Base-by-base conservation (phyloP, 1,140 invertebrate species). In the Latrodectus geometricus region DNA sequence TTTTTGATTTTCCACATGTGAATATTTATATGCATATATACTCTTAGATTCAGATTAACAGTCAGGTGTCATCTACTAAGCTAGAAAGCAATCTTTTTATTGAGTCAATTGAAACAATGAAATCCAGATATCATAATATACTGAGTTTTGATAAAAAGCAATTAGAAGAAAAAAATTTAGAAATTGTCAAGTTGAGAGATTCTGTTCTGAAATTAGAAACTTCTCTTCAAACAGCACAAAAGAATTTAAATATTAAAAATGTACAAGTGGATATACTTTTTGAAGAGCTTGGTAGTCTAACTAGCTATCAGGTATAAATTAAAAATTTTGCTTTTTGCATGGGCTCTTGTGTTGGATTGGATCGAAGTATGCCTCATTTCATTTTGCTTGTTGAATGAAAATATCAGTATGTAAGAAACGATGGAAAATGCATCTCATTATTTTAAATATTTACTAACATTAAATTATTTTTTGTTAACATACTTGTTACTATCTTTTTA, bases 291-390 rank as follows among this genome's bases (percentile, higher is more conserved):
- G 83, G 83, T 48, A 86, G 83, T 23, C 23, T 86, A 72, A 72
- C 70, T 86, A 65, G 74, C 56, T 86, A 86, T 78, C 83, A 86
- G 83, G 83, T 86, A 86, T 35, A 35, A 35, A 35, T 3, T 35
- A 35, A 35, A 35, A 35, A 35, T 35, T 35, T 35, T 35, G 83
- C 83, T 77, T 86, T 74, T 20, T 70, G 83, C 83, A 86, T 86
- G 83, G 12, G 72, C 49, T 50, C 17, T n/a, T 68, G 48, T 79
- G 7, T 69, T 48, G 0, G 61, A 2, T 65, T 23, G 35, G 17
- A 48, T 35, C 21, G 14, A 50, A 48, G 8, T 66, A 17, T 77
- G 54, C 65, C 75, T 69, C 50, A 23, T 69, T 14, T 65, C 61
- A 15, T 35, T 35, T 35, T 35, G 35, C 35, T 35, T 35, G 35